phyloP scores from a whole-genome alignment of 1,140 invertebrate species.

The Atta cephalotes region DNA sequence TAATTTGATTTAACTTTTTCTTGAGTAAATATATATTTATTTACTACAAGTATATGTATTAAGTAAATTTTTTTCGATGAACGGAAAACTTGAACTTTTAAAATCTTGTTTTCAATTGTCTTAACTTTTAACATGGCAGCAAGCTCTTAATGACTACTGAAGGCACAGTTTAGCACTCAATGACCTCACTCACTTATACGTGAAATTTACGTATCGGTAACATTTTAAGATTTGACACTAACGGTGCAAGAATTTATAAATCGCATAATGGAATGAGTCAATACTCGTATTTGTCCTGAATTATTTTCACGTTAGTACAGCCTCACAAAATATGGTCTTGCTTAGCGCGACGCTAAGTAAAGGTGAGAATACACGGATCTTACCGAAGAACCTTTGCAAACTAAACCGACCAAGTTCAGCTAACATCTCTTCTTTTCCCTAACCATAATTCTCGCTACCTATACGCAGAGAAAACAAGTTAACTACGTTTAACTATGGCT shows the following conservation, averaged over 20 bases:
- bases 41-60: no score
- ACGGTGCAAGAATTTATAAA: background rate
- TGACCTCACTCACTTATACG: no score
- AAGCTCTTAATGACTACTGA: no score
- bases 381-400: constrained; percentile 12
- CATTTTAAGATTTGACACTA: no score
- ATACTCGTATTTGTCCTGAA: background rate
- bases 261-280: background rate
- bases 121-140: no score
- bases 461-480: background rate
- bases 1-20: no score
- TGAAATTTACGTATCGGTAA: no score
- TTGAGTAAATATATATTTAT: no score
- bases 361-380: background rate
- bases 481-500: constrained; percentile 10
- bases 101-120: no score
- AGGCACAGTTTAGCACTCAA: no score
- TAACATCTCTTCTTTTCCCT: background rate
- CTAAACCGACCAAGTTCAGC: background rate
- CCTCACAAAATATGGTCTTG: background rate
- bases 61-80: no score
- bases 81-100: no score
- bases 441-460: background rate
- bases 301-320: background rate
- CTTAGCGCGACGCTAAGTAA: constrained; percentile 11